These are phyloP conservation scores for Papilio elwesi DNA, from an alignment of 2,888 invertebrate species.

Conservation along the genomic window DNA sequence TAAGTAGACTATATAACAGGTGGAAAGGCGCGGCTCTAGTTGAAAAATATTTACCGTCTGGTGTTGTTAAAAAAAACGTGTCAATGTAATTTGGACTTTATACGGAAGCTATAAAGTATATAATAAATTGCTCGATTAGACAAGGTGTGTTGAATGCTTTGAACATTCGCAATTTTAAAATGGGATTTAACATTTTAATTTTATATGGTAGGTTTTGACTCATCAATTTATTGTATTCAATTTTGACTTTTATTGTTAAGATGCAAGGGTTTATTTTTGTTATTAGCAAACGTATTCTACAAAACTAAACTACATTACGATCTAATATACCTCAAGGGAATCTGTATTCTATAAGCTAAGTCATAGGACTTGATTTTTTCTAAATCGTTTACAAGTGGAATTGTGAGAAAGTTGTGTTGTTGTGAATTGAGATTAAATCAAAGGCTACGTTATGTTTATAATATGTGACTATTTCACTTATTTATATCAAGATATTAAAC, in stretches of 20 bases:
- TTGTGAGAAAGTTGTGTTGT: too few species aligned
- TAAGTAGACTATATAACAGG: conserved; percentile 44
- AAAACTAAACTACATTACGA: too few species aligned
- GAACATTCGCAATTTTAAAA: neutral
- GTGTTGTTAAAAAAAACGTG: neutral
- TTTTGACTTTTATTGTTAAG: conserved; percentile 13
- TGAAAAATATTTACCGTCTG: conserved; percentile 6
- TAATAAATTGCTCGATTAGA: neutral
- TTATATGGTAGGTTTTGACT: neutral
- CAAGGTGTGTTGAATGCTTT: too few species aligned
- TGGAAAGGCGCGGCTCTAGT: conserved; percentile 50
- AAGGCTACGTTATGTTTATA: too few species aligned
- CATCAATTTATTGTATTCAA: neutral
- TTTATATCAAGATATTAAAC: too few species aligned
- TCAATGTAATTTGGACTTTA: conserved; percentile 22
- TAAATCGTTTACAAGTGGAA: too few species aligned
- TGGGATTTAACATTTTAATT: neutral
- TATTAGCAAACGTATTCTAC: neutral
- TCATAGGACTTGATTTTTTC: too few species aligned
- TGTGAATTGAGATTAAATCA: too few species aligned
- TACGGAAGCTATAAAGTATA: neutral
- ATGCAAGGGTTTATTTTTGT: neutral
- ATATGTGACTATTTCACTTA: too few species aligned
- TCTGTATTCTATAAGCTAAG: too few species aligned
- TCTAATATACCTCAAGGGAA: too few species aligned